Conservation (phyloP, 2,113 vertebrate genomes). For the Passer montanus region DNA sequence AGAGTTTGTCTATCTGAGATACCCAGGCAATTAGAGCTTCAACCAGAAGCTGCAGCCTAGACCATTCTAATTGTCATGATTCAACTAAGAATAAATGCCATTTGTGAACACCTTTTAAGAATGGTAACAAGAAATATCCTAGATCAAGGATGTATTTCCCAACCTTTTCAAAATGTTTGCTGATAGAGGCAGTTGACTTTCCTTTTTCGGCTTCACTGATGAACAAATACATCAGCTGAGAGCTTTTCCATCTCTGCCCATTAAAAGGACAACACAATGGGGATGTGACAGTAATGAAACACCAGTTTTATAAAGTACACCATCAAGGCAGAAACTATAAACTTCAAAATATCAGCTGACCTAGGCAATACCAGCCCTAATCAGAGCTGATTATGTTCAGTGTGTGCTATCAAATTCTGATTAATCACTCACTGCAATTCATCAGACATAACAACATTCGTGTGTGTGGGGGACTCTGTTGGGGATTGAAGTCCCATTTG, state of each 20-base stretch:
- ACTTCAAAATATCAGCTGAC: not conserved
- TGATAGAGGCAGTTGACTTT: accelerated
- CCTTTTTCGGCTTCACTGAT: not conserved
- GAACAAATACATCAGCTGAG: not conserved
- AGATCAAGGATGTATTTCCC: not conserved
- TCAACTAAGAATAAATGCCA: not conserved
- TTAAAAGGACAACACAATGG: not conserved
- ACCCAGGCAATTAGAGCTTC: not conserved
- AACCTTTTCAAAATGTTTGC: not conserved
- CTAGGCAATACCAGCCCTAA: not conserved
- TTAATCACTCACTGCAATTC: not conserved
- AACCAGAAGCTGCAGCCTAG: not conserved
- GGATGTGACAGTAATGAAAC: not conserved
- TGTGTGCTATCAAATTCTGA: not conserved
- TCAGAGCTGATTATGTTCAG: not conserved
- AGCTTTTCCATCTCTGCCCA: not conserved
- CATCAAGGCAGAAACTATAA: not conserved
- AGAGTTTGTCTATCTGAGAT: not conserved
- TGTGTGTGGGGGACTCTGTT: not conserved
- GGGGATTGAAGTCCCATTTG: not conserved
- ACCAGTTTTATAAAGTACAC: not conserved
- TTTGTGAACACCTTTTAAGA: not conserved
- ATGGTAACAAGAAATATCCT: not conserved
- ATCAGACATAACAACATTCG: not conserved
- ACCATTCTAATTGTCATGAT: not conserved